These are phyloP conservation scores for Thera obeliscata DNA, from an alignment of 2,888 invertebrate genomes.

Conservation along the genomic window DNA sequence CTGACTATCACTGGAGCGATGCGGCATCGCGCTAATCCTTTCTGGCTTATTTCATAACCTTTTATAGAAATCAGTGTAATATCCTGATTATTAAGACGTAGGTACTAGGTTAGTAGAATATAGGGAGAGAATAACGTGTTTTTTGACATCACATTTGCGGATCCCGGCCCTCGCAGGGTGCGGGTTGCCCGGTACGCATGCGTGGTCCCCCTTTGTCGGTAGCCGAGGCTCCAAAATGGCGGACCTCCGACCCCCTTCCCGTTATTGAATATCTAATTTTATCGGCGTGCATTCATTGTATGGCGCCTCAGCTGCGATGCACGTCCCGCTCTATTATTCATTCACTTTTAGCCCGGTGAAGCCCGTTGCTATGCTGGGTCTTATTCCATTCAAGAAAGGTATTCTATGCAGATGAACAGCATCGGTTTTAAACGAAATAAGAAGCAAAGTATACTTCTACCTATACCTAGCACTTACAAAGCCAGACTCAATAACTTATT, in stretches of 20 bases:
- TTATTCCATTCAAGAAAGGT: conserved; percentile 1
- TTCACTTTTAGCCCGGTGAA: conserved; percentile 31
- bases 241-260: conserved; percentile 77
- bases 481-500: not conserved
- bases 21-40: conserved; percentile 22
- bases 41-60: conserved; percentile 27
- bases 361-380: conserved; percentile 2
- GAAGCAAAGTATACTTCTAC: not conserved
- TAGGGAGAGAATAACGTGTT: conserved; percentile 82
- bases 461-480: not conserved
- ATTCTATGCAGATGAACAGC: not conserved
- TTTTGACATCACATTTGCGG: conserved; percentile 79
- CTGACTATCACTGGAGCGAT: conserved; percentile 39
- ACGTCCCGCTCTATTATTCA: conserved; percentile 55
- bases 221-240: conserved; percentile 79
- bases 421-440: not conserved
- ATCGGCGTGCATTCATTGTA: conserved; percentile 74
- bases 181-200: conserved; percentile 75
- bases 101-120: conserved; percentile 77
- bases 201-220: conserved; percentile 74
- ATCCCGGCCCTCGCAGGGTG: conserved; percentile 79
- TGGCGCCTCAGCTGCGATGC: conserved; percentile 61
- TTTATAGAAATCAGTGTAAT: conserved; percentile 58
- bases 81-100: conserved; percentile 71
- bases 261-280: conserved; percentile 84